Conservation (phyloP, 2,888 invertebrate genomes). For the Trypoxylon attenuatum region DNA sequence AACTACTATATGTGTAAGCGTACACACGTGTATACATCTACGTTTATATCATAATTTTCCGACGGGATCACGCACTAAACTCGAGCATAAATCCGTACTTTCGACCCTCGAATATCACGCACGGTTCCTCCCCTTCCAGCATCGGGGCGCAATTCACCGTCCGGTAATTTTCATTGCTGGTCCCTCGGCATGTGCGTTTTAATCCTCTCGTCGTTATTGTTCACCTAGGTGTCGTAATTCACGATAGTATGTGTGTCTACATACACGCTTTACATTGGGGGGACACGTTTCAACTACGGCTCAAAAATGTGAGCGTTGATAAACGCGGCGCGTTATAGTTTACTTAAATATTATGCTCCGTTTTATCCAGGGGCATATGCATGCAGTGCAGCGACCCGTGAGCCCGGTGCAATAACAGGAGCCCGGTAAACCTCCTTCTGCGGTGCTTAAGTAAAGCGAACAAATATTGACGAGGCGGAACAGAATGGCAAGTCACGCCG, state of each 20-base stretch:
- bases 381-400: background rate
- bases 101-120: slow-evolving; percentile 22
- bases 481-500: background rate
- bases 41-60: slow-evolving; percentile 54
- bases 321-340: no score
- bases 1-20: no score
- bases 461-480: background rate
- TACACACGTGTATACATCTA: slow-evolving; percentile 56
- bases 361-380: background rate
- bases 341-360: no score
- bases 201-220: background rate
- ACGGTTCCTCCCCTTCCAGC: no score
- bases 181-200: no score
- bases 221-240: no score
- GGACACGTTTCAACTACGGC: no score
- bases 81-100: slow-evolving; percentile 49
- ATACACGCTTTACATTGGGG: no score
- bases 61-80: slow-evolving; percentile 51
- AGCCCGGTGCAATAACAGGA: background rate
- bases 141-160: no score
- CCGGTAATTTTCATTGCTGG: background rate
- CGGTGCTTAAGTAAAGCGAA: background rate
- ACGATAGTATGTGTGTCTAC: no score
- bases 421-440: background rate
- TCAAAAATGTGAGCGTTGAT: no score